phyloP scores from a whole-genome alignment of 2,797 vertebrate species.

The Astyanax mexicanus region DNA sequence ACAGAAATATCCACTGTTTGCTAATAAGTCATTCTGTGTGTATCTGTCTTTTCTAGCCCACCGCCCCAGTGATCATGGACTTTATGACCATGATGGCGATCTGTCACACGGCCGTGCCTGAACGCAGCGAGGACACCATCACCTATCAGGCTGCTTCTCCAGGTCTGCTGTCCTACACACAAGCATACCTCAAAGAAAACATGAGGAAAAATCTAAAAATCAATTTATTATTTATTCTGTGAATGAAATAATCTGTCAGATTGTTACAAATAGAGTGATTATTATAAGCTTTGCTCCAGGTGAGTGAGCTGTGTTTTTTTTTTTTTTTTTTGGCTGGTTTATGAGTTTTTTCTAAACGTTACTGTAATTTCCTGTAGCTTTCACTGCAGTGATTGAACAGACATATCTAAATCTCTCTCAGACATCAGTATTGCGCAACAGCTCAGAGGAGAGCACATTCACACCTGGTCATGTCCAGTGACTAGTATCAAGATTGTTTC shows the following conservation, averaged over 20 bases:
- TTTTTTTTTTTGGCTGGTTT: too few relatives aligned
- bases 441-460: not conserved
- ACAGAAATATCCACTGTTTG: too few relatives aligned
- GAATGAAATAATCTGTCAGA: too few relatives aligned
- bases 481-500: too few relatives aligned
- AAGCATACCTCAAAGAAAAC: too few relatives aligned
- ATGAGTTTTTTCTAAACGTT: constrained; percentile 1
- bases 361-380: constrained; percentile 44
- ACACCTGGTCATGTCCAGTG: too few relatives aligned
- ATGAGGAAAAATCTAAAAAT: not conserved
- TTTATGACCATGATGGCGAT: constrained; percentile 99
- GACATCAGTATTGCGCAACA: constrained; percentile 29
- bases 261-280: not conserved
- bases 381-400: not conserved
- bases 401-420: constrained; percentile 30
- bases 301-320: too few relatives aligned
- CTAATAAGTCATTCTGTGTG: not conserved
- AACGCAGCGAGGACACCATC: constrained; percentile 86
- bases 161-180: constrained; percentile 76
- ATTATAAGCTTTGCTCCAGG: not conserved
- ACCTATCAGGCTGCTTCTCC: constrained; percentile 97
- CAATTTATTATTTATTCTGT: not conserved
- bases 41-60: constrained; percentile 80
- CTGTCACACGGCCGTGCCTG: constrained; percentile 97
- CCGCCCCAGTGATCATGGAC: constrained; percentile 92